Base-by-base conservation (phyloP, 2,797 vertebrate species). In the Pseudotriccus pelzelni region DNA sequence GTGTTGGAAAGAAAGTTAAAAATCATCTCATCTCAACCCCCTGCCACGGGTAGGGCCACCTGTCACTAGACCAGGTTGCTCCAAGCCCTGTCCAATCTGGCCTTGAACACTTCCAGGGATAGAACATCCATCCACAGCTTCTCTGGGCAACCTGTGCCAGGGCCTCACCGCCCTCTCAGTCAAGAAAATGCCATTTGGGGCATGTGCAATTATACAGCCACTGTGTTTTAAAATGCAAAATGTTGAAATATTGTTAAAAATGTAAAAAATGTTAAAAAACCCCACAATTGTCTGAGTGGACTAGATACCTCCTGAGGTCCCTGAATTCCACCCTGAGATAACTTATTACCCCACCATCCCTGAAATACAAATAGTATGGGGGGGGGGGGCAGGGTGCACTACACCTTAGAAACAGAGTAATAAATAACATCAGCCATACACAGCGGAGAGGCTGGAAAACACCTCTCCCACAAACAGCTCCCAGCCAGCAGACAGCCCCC, bases 201-300 rank as follows among this genome's bases (percentile, higher is more conserved):
- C 59, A 7, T 0, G 5, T 0, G 0, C 25, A 59, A 28, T 13
- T 22, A 69, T 43, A 14, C 21, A 10, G 28, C 24, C 10, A 20
- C 36, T 18, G 0, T 2, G 2, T 14, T 88, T 75, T 52, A 41
- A 73, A 53, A 17, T 2, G 1, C n/a, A 66, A 79, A 81, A 43
- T 7, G 0, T 6, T 4, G 21, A n/a, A n/a, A n/a, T n/a, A n/a
- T n/a, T n/a, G n/a, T n/a, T n/a, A n/a, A n/a, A n/a, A n/a, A n/a
- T n/a, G n/a, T n/a, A n/a, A n/a, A n/a, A n/a, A n/a, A n/a, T n/a
- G n/a, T n/a, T n/a, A n/a, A n/a, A n/a, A n/a, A n/a, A n/a, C n/a
- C n/a, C n/a, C n/a, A n/a, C n/a, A n/a, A 66, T 15, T 24, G 14
- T 22, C 36, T 83, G 46, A 56, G 28, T 16, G 11, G 60, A 55